These are phyloP conservation scores for Mastacembelus armatus DNA, from an alignment of 2,797 vertebrate species.

Conservation along the genomic window DNA sequence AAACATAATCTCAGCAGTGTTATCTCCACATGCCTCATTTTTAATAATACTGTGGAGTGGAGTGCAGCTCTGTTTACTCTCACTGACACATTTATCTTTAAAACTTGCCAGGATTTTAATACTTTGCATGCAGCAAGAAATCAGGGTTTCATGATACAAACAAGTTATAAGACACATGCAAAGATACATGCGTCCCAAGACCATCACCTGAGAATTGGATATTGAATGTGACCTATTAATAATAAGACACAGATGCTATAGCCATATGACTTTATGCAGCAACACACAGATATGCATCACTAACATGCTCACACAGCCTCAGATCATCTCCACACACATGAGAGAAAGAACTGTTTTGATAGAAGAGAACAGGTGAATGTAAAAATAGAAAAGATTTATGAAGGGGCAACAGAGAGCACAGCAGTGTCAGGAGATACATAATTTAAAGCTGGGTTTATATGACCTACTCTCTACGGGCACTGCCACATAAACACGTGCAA, in stretches of 20 bases:
- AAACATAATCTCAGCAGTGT: too few species aligned
- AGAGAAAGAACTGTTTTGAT: constrained; percentile 2
- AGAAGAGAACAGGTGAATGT: constrained; percentile 1
- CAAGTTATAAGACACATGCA: too few species aligned
- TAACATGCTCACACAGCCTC: constrained; percentile 9
- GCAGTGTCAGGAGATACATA: constrained; percentile 16
- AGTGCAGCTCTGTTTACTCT: too few species aligned
- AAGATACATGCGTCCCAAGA: constrained; percentile 8
- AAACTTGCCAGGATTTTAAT: background rate
- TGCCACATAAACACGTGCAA: constrained; percentile 1
- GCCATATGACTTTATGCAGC: constrained; percentile 52
- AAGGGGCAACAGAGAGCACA: background rate
- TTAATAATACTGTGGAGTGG: too few species aligned
- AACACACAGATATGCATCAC: constrained; percentile 36
- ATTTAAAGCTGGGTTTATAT: background rate
- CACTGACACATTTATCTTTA: too few species aligned
- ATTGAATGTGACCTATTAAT: constrained; percentile 32
- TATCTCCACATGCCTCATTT: too few species aligned
- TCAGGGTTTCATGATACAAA: background rate
- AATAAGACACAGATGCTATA: constrained; percentile 39
- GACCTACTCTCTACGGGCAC: background rate
- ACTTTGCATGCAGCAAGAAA: constrained; percentile 5
- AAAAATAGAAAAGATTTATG: constrained; percentile 12
- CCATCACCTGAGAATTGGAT: constrained; percentile 22
- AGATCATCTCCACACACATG: constrained; percentile 7